Percentiles rank a stretch among this genome's conserved stretches.
Evolutionary conservation across 2,797 vertebrate genomes (phyloP).

Genomic region (Siniperca undulata): DNA sequence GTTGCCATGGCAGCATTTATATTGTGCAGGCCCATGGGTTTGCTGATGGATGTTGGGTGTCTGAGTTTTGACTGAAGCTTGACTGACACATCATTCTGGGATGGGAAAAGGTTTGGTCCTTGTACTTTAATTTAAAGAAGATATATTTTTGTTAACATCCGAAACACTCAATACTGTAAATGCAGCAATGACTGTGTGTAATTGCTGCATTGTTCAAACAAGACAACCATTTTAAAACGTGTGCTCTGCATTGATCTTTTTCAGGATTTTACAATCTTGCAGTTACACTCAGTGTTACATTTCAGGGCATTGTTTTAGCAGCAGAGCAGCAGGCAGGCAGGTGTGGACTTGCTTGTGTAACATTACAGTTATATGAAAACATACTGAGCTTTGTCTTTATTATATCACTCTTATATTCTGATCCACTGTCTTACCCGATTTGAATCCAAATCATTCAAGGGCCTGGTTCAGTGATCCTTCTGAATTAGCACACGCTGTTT

Average conservation of each 20-base stretch:
- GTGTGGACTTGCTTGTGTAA: constrained; percentile 3
- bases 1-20: constrained; percentile 40
- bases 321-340: constrained; percentile 7
- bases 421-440: not conserved
- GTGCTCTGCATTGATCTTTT: not conserved
- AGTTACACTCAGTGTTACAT: not conserved
- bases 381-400: constrained; percentile 7
- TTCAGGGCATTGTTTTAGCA: not conserved
- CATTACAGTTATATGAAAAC: not conserved
- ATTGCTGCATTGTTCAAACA: not conserved
- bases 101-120: not conserved
- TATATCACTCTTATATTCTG: constrained; percentile 9
- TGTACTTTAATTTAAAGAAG: constrained; percentile 3
- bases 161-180: not conserved
- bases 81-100: not conserved
- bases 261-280: not conserved
- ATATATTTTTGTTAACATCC: not conserved
- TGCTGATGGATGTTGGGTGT: not conserved
- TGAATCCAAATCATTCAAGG: constrained; percentile 47
- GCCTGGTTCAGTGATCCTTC: constrained; percentile 14
- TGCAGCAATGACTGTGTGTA: not conserved
- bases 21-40: not conserved
- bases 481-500: not conserved
- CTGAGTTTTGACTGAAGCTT: not conserved
- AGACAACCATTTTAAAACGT: not conserved